These are phyloP conservation scores for Keiferia lycopersicella DNA, from an alignment of 2,888 invertebrate genomes.

Conservation along the genomic window DNA sequence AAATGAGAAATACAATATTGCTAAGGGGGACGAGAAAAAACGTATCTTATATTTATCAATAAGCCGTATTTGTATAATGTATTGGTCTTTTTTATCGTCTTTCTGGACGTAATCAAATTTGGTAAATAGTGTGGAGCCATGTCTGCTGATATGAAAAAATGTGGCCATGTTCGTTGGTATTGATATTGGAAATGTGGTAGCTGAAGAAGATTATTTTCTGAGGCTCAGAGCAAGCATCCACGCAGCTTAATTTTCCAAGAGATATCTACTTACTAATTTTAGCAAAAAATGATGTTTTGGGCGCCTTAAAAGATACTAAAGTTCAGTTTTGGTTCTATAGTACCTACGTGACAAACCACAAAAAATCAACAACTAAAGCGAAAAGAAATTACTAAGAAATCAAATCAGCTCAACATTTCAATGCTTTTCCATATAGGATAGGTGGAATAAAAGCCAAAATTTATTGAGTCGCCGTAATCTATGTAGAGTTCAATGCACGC, in stretches of 20 bases:
- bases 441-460: too few relatives aligned
- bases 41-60: conserved; percentile 41
- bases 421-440: too few relatives aligned
- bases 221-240: too few relatives aligned
- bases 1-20: conserved; percentile 60
- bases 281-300: too few relatives aligned
- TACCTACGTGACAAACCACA: too few relatives aligned
- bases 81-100: conserved; percentile 26
- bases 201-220: background rate
- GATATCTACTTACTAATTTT: too few relatives aligned
- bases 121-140: conserved; percentile 31
- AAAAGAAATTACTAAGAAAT: too few relatives aligned
- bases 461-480: background rate
- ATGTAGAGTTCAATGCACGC: background rate
- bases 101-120: conserved; percentile 28
- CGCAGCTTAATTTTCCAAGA: too few relatives aligned
- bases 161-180: conserved; percentile 20
- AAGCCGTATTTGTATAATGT: conserved; percentile 4
- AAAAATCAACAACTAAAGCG: too few relatives aligned
- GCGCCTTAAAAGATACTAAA: too few relatives aligned
- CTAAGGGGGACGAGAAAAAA: conserved; percentile 55
- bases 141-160: conserved; percentile 22
- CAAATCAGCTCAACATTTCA: too few relatives aligned
- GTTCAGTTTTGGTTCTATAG: too few relatives aligned
- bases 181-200: conserved; percentile 10